Evolutionary conservation across 2,888 invertebrate species (phyloP), one percentile per base, ranked within the genome.

Genomic region (Lasioglossum villosulum): DNA sequence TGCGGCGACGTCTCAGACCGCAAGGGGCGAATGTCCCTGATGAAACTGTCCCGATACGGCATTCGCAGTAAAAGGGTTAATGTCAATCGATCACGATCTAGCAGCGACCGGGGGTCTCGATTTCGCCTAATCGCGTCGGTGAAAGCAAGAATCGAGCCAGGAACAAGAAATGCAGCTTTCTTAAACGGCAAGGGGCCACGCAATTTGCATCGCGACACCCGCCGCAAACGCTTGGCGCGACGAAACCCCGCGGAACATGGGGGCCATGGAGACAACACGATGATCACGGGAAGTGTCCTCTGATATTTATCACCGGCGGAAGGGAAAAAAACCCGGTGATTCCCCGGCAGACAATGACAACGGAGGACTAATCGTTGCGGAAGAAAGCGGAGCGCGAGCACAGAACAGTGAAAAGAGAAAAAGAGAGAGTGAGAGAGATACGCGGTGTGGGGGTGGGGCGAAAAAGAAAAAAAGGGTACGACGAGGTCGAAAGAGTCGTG

Each of bases 401-500:
- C 30, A 30, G 63, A 63, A 63, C 63, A 30, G 30, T 63, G 63
- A 63, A 30, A 30, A 30, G 30, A 16, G 16, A 2, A 10, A n/a
- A 12, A 39, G 75, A 34, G 39, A 37, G 76, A 77, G 80, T 68
- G 71, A 48, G 73, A 39, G 78, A 78, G 39, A 37, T 5, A 27
- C 2, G 34, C 70, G 72, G 78, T 48, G 73, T 37, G 70, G 80
- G 81, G 39, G 48, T 42, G 27, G 34, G 74, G 63, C 19, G 78
- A 73, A 63, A 74, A 45, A 30, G 78, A 68, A 63, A 74, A 52
- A 37, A 71, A 70, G 56, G 75, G 52, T 75, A 27, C 48, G 80
- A 71, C 71, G 76, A 72, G 78, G 74, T 66, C 83, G 79, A 81
- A 84, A 78, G 82, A 83, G 68, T 80, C 86, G 80, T 75, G 82